These are phyloP conservation scores for Chaetura pelagica DNA, from an alignment of 2,113 vertebrate genomes.

Conservation along the genomic window DNA sequence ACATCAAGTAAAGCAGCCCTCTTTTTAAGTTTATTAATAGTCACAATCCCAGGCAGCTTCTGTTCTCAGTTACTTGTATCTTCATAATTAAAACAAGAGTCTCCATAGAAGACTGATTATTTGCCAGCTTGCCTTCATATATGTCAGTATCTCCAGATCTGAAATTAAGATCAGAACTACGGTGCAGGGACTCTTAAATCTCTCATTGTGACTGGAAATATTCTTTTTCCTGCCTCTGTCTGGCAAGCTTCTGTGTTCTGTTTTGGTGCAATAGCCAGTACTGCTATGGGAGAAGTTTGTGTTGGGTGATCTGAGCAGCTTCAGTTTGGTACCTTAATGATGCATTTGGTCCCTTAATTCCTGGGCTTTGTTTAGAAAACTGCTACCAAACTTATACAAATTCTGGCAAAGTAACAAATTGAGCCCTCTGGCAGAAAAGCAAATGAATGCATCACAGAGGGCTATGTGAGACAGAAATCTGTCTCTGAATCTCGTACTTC, in stretches of 20 bases:
- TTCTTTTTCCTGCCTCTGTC: neutral
- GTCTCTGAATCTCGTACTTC: neutral
- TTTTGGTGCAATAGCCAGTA: neutral
- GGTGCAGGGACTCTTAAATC: neutral
- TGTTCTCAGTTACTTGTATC: neutral
- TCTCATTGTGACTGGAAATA: neutral
- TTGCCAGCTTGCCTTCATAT: neutral
- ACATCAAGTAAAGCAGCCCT: constrained; percentile 88
- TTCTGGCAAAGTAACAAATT: neutral
- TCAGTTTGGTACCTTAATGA: neutral
- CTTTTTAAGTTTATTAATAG: neutral
- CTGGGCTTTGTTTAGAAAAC: neutral
- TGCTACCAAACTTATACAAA: neutral
- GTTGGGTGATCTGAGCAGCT: neutral
- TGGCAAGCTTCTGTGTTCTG: neutral
- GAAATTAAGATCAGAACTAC: neutral
- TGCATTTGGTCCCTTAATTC: neutral
- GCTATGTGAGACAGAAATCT: neutral
- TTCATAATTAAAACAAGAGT: constrained; percentile 35
- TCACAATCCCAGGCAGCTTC: neutral
- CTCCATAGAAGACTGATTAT: neutral
- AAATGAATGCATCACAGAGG: neutral
- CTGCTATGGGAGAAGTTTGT: neutral
- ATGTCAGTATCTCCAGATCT: neutral
- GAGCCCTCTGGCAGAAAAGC: neutral